A percentile compares a stretch with the other conserved stretches of the same genome.
phyloP scores from a whole-genome alignment of 1,140 invertebrate genomes.

The Phenacoccus solenopsis region DNA sequence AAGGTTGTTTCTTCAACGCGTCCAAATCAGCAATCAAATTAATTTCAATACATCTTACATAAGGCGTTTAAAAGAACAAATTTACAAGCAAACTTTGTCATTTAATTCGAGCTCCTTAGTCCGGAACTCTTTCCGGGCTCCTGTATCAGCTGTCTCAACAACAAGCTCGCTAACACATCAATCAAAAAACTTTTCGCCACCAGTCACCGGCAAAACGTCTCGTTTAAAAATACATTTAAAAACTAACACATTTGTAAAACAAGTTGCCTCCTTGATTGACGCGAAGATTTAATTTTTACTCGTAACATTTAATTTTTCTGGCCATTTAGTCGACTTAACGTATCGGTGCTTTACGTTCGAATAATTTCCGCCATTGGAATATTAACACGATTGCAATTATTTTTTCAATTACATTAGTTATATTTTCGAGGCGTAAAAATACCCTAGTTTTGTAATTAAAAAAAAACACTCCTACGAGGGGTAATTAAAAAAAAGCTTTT shows the following conservation, averaged over 20 bases:
- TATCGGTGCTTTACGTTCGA: too few relatives aligned
- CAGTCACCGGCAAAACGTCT: not conserved
- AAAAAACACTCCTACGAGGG: too few relatives aligned
- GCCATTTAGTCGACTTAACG: not conserved
- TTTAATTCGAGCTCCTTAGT: not conserved
- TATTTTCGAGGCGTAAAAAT: too few relatives aligned
- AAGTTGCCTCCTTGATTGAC: not conserved
- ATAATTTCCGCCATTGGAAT: too few relatives aligned
- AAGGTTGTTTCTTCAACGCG: too few relatives aligned
- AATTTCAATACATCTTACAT: not conserved
- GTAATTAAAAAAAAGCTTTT: too few relatives aligned
- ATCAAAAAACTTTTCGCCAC: not conserved
- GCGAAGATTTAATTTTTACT: not conserved
- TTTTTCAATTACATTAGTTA: too few relatives aligned
- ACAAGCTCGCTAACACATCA: not conserved
- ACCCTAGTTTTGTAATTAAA: too few relatives aligned
- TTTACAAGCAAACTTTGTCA: not conserved
- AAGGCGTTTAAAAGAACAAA: not conserved
- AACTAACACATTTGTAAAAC: not conserved
- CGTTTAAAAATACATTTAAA: conserved; percentile 4
- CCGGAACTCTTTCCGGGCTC: too few relatives aligned
- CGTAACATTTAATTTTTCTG: not conserved
- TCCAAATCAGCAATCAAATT: not conserved
- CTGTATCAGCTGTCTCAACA: not conserved
- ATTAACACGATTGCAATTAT: too few relatives aligned